These are phyloP conservation scores for Araneus ventricosus DNA, from an alignment of 1,140 invertebrate genomes.

Conservation along the genomic window DNA sequence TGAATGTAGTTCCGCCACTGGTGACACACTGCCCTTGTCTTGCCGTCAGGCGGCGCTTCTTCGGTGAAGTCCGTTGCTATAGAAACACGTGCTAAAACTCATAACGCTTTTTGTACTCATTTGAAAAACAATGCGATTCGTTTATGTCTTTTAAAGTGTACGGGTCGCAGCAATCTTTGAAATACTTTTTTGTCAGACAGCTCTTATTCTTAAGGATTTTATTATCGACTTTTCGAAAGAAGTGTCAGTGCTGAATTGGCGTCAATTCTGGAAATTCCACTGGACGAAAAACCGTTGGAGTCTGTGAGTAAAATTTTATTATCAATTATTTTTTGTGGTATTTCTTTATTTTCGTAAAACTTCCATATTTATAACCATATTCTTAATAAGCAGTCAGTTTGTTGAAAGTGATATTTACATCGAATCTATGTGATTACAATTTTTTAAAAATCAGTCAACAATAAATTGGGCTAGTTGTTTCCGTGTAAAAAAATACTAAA, in stretches of 20 bases:
- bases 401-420: too few species aligned
- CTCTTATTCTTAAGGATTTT: background rate
- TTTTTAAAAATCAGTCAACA: too few species aligned
- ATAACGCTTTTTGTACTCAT: background rate
- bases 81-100: slow-evolving; percentile 34
- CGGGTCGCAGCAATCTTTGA: background rate
- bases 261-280: background rate
- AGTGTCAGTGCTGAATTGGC: background rate
- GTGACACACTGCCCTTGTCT: slow-evolving; percentile 72
- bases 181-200: background rate
- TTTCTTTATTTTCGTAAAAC: background rate
- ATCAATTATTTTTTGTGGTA: too few species aligned
- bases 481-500: too few species aligned
- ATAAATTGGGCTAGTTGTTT: too few species aligned
- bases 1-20: slow-evolving; percentile 62
- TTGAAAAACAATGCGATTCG: background rate
- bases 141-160: background rate
- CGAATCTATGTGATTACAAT: too few species aligned
- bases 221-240: background rate
- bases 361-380: background rate
- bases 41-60: slow-evolving; percentile 58
- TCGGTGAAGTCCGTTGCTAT: slow-evolving; percentile 36
- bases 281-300: background rate
- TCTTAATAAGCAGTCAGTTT: background rate
- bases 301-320: too few species aligned